Conservation (phyloP, 2,113 vertebrate species). For the Corythornis cristatus region DNA sequence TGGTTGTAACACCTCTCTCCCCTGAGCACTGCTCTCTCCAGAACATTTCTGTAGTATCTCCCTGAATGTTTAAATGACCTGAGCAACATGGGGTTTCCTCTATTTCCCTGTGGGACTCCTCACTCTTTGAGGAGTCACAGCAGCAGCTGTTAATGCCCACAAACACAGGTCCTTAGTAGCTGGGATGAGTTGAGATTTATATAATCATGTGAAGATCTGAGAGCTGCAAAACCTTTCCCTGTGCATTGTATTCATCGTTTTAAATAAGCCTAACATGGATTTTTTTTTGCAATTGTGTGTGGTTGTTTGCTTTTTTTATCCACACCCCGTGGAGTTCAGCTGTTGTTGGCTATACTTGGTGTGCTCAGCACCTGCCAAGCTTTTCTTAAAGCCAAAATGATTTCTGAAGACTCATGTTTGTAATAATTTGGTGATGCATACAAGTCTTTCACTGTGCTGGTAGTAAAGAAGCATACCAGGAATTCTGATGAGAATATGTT, state of each 20-base stretch:
- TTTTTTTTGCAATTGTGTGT: not conserved
- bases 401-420: not conserved
- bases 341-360: not conserved
- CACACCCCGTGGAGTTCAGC: not conserved
- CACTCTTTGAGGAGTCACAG: not conserved
- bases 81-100: constrained; percentile 35
- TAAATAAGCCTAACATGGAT: constrained; percentile 3
- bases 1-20: not conserved
- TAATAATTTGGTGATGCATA: not conserved
- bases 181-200: constrained; percentile 30
- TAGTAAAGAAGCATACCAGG: not conserved
- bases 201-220: constrained; percentile 18
- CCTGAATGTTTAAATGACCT: constrained; percentile 9
- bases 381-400: not conserved
- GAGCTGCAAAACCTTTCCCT: constrained; percentile 14
- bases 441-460: not conserved
- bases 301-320: not conserved
- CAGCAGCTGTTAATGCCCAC: constrained; percentile 22
- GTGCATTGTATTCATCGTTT: constrained; percentile 23
- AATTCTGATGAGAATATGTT: not conserved
- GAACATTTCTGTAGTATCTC: not conserved
- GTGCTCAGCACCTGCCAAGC: not conserved
- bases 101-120: not conserved
- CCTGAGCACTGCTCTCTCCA: not conserved
- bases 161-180: not conserved